A percentile compares a stretch with the other conserved stretches of the same genome.
Evolutionary conservation across 2,888 invertebrate species (phyloP).

Genomic region (Pandemis corylana): DNA sequence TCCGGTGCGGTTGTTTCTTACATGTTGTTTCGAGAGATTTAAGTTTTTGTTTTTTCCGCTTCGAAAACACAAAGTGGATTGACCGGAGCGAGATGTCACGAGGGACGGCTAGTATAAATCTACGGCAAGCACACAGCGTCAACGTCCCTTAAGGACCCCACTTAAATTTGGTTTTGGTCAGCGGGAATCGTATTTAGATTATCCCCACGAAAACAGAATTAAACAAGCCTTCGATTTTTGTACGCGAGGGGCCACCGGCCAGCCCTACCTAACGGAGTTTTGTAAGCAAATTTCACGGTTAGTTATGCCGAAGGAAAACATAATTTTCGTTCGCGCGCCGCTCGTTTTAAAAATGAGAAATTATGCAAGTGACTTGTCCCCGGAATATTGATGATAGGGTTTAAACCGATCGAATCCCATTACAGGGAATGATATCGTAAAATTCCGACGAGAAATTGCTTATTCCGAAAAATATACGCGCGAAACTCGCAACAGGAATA

Average conservation of each 20-base stretch:
- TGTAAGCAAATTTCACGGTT: conserved; percentile 30
- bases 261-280: conserved; percentile 3
- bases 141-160: conserved; percentile 6
- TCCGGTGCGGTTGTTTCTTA: conserved; percentile 8
- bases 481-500: conserved; percentile 15
- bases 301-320: conserved; percentile 22
- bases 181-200: conserved; percentile 2
- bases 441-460: conserved; percentile 29
- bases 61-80: conserved; percentile 13
- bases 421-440: conserved; percentile 36
- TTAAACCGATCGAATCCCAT: conserved; percentile 34
- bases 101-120: background rate
- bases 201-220: conserved; percentile 22
- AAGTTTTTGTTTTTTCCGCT: background rate
- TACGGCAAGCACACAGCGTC: conserved; percentile 1
- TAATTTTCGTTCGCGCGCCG: conserved; percentile 9
- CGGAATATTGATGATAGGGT: conserved; percentile 39
- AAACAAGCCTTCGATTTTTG: conserved; percentile 23
- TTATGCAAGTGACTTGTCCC: conserved; percentile 29
- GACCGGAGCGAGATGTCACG: background rate
- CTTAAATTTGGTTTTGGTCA: conserved; percentile 20
- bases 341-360: conserved; percentile 33
- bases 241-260: conserved; percentile 6
- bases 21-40: conserved; percentile 13
- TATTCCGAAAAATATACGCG: conserved; percentile 14